A percentile compares a stretch with the other conserved stretches of the same genome.
phyloP scores from a whole-genome alignment of 2,888 invertebrate species.

The Tyria jacobaeae region DNA sequence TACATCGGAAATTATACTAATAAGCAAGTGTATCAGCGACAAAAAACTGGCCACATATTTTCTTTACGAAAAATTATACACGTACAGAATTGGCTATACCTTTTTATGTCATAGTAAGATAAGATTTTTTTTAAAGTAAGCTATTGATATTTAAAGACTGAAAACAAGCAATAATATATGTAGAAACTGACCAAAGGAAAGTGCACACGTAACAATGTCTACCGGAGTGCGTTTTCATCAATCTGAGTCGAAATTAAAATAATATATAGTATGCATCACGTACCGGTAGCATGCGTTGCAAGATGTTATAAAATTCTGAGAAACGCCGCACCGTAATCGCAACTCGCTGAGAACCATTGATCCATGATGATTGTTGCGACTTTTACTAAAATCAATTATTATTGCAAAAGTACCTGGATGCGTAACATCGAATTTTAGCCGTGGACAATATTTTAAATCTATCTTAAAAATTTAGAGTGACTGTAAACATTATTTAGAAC shows the following conservation, averaged over 20 bases:
- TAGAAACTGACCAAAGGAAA: not conserved
- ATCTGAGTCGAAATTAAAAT: conserved; percentile 40
- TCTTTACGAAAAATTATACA: too few species aligned
- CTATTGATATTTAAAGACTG: too few species aligned
- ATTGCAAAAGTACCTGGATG: conserved; percentile 20
- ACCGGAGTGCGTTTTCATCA: conserved; percentile 30
- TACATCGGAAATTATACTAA: too few species aligned
- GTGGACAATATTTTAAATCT: conserved; percentile 21
- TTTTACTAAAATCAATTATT: conserved; percentile 50
- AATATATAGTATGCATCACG: conserved; percentile 34
- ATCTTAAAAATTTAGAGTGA: conserved; percentile 39
- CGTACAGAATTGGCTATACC: too few species aligned
- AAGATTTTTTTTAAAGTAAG: too few species aligned
- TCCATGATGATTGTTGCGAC: conserved; percentile 43
- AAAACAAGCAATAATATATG: not conserved
- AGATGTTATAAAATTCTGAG: conserved; percentile 44
- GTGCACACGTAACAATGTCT: conserved; percentile 27
- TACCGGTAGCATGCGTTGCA: conserved; percentile 39
- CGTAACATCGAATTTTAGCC: conserved; percentile 24
- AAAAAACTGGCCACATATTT: too few species aligned
- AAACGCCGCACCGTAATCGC: conserved; percentile 45
- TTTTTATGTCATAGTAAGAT: too few species aligned
- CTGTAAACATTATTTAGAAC: conserved; percentile 46
- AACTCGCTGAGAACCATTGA: conserved; percentile 35
- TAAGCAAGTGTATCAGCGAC: too few species aligned